These are phyloP conservation scores for Congeria kusceri DNA, from an alignment of 2,888 invertebrate genomes.

Conservation along the genomic window DNA sequence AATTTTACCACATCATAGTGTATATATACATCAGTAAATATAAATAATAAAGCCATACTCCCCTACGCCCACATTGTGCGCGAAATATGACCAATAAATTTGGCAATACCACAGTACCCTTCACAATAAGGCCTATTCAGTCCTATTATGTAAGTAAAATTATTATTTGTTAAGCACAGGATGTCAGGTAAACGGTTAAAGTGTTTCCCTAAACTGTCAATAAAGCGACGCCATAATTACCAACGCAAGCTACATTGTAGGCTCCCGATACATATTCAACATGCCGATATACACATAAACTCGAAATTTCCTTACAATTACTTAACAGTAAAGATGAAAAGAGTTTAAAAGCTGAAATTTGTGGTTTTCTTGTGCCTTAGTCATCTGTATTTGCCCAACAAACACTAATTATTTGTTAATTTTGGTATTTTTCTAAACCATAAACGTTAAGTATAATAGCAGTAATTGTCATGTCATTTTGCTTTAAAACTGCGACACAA, in stretches of 20 bases:
- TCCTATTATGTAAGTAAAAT: conserved; percentile 10
- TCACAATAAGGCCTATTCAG: too few relatives aligned
- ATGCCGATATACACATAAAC: conserved; percentile 46
- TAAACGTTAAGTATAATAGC: background rate
- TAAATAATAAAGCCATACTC: too few relatives aligned
- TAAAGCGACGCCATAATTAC: conserved; percentile 15
- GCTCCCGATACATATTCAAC: background rate
- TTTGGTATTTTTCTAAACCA: background rate
- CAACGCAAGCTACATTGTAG: conserved; percentile 1
- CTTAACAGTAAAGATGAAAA: conserved; percentile 5
- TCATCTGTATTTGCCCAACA: background rate
- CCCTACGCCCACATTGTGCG: too few relatives aligned
- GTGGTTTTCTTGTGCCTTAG: background rate
- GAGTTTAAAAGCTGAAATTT: background rate
- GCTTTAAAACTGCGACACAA: too few relatives aligned
- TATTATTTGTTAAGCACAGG: background rate
- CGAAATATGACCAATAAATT: too few relatives aligned
- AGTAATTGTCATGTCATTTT: background rate
- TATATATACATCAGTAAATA: too few relatives aligned
- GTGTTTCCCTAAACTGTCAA: background rate
- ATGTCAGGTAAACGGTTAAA: conserved; percentile 23
- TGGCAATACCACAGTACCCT: too few relatives aligned
- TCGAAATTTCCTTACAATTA: background rate
- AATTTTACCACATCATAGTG: too few relatives aligned
- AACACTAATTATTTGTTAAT: conserved; percentile 10